A percentile compares a stretch with the other conserved stretches of the same genome.
Evolutionary conservation across 2,113 vertebrate genomes (phyloP).

Genomic region (Chaetorhynchus papuensis): DNA sequence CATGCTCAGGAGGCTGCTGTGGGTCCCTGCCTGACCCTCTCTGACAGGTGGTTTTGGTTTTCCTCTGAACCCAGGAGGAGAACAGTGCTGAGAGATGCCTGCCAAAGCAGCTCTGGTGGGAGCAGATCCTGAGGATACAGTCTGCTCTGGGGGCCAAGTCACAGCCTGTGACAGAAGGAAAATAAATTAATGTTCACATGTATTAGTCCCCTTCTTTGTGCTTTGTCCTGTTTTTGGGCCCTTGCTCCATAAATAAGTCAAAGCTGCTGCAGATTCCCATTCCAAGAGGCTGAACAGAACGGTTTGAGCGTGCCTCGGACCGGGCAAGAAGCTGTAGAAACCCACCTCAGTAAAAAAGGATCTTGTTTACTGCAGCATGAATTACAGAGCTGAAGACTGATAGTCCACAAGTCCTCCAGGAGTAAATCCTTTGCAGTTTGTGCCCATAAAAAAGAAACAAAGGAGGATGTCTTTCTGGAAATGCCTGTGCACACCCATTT

Average conservation of each 20-base stretch:
- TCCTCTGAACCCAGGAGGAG: constrained; percentile 14
- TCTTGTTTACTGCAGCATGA: not conserved
- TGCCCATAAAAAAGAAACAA: not conserved
- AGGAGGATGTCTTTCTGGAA: not conserved
- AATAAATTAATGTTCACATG: constrained; percentile 75
- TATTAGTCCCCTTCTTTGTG: constrained; percentile 10
- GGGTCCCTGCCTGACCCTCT: not conserved
- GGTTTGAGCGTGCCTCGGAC: not conserved
- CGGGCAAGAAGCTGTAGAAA: not conserved
- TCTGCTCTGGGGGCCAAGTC: constrained; percentile 8
- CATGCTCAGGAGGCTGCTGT: not conserved
- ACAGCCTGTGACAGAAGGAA: constrained; percentile 8
- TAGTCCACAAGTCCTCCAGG: not conserved
- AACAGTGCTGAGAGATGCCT: not conserved
- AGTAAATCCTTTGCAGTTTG: not conserved
- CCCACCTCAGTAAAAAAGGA: not conserved
- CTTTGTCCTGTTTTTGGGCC: not conserved
- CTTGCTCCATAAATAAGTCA: not conserved
- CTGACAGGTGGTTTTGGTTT: not conserved
- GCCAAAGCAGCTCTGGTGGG: constrained; percentile 7
- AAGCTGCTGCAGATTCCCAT: not conserved
- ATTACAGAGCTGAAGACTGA: not conserved
- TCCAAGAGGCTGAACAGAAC: not conserved
- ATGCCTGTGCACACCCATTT: not conserved
- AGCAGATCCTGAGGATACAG: constrained; percentile 21